Evolutionary conservation across 2,113 vertebrate species (phyloP), one percentile per base, ranked within the genome.

Genomic region (Lasiurus cinereus): DNA sequence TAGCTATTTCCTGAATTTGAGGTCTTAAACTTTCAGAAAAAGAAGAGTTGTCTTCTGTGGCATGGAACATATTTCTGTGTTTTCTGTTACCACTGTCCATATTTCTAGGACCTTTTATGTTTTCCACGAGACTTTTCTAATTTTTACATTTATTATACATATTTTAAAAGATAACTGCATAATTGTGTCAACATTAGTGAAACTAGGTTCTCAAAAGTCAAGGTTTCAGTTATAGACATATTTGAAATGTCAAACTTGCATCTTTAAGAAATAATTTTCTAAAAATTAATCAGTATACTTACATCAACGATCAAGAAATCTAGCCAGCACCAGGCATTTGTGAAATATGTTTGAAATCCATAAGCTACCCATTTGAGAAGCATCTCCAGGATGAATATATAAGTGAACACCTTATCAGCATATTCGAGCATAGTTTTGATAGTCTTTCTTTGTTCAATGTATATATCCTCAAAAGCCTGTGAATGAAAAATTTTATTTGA

Each of bases 331-430:
- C 99, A 99, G 70, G 99, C 99, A 97, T 99, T 99, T 85, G 99
- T 99, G 97, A 99, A 99, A 97, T 99, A 99, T 87, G 99, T 99
- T 93, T 98, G 98, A 98, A 99, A 99, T 96, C 99, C 99, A 97
- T 99, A 99, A 0, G 99, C 99, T 88, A 99, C 98, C 99, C 99
- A 99, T 96, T 99, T 99, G 95, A 99, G 98, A 94, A 99, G 98
- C 99, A 99, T 99, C 98, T 99, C 99, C 97, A 99, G 97, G 96
- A 99, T 99, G 97, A 99, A 99, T 93, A 99, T 99, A 56, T 99
- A 99, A 0, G 99, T 99, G 97, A 99, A 99, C 90, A 99, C 98
- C 98, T 99, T 99, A 98, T 99, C 99, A 52, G 99, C 98, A 96
- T 99, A 99, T 97, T 99, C 99, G 96, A 99, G 88, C 92, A 99